phyloP scores from a whole-genome alignment of 1,140 invertebrate species.

The Anoplolepis gracilipes region DNA sequence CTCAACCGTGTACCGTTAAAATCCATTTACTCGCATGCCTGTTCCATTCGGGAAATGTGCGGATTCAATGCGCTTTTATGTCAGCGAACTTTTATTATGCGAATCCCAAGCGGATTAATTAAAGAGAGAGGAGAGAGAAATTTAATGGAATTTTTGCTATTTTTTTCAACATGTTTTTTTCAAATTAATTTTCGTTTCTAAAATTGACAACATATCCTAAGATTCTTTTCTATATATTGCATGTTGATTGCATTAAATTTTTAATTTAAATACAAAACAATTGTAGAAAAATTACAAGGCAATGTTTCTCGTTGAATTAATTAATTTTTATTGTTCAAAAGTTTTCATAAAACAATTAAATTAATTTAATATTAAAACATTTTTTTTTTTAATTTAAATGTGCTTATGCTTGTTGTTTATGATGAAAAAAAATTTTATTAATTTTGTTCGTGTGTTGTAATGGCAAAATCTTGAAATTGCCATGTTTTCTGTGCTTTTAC shows the following conservation, averaged over 20 bases:
- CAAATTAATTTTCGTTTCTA: neutral
- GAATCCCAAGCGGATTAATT: neutral
- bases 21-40: slow-evolving; percentile 45
- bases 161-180: neutral
- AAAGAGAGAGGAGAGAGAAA: no score
- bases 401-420: neutral
- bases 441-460: neutral
- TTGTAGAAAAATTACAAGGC: neutral
- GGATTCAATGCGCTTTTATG: slow-evolving; percentile 47
- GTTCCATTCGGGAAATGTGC: slow-evolving; percentile 5
- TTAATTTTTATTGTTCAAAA: neutral
- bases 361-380: no score
- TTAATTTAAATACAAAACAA: neutral
- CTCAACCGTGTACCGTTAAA: slow-evolving; percentile 63
- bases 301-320: neutral
- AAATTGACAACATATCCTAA: slow-evolving; percentile 3
- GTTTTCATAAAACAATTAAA: neutral
- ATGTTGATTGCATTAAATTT: neutral
- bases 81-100: slow-evolving; percentile 17
- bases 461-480: neutral
- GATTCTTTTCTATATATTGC: neutral
- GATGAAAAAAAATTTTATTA: neutral
- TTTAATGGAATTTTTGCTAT: neutral
- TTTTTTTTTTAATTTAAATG: neutral
- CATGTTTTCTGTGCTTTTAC: neutral